Conservation (phyloP, 1,140 invertebrate genomes). For the Drosophila malerkotliana region DNA sequence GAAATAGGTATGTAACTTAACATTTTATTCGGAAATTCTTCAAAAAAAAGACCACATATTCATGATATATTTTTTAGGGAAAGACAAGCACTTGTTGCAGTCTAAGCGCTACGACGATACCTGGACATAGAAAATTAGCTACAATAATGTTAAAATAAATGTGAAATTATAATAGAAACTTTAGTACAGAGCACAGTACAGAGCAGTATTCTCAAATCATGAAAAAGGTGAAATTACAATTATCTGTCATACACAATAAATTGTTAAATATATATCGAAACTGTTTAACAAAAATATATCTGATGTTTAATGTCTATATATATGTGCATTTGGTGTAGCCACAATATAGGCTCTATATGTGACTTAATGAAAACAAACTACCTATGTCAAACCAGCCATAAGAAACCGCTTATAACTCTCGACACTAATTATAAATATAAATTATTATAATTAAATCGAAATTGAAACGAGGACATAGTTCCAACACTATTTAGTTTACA, state of each 20-base stretch:
- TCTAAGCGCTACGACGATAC: conserved; percentile 53
- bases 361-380: conserved; percentile 2
- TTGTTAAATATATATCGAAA: not conserved
- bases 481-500: not conserved
- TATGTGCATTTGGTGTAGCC: conserved; percentile 21
- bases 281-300: not conserved
- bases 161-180: not conserved
- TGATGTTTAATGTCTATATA: conserved; percentile 21
- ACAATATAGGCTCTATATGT: conserved; percentile 13
- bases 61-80: conserved; percentile 1
- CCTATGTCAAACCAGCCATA: not conserved
- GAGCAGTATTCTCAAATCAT: not conserved
- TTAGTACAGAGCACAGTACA: not conserved
- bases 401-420: no score
- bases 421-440: no score
- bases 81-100: conserved; percentile 3
- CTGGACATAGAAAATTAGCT: conserved; percentile 33
- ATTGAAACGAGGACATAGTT: not conserved
- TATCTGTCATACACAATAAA: not conserved
- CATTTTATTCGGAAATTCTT: not conserved
- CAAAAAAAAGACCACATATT: not conserved
- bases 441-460: no score
- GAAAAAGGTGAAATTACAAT: conserved; percentile 25
- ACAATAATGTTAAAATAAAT: conserved; percentile 6
- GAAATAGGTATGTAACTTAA: not conserved